Base-by-base conservation (phyloP, 2,797 vertebrate species). In the Limosa lapponica region DNA sequence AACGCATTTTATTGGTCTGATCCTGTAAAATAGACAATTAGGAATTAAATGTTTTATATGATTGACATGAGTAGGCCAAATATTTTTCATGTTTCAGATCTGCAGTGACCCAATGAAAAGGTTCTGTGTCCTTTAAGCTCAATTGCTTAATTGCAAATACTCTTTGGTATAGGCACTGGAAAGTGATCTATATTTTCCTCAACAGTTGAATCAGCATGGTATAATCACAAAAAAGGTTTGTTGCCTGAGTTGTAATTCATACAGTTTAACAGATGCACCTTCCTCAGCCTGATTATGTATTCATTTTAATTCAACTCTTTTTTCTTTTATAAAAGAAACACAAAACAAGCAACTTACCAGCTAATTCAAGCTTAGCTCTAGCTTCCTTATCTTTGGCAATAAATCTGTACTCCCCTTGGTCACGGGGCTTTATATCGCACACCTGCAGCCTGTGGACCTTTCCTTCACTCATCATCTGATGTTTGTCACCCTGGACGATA, bases 401-500 rank as follows among this genome's bases (percentile, higher is more conserved):
- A 95, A 99, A 98, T 97, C 99, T 98, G 97, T 99, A 99, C 97
- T 99, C 99, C 15, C 99, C 99, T 97, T 99, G 99, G 95, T 99
- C 99, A 73, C 99, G 98, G 24, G 99, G 99, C 90, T 98, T 98
- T 97, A 99, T 99, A 79, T 99, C 99, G 67, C 99, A 99, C 64
- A 99, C 98, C 96, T 99, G 99, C 72, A 99, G 98, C 61, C 99
- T 98, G 97, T 99, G 99, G 61, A 99, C 94, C 92, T 99, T 99
- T 72, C 99, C 99, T 97, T 99, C 99, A 66, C 99, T 99, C 99
- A 99, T 99, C 99, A 99, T 99, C 98, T 99, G 99, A 97, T 99
- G 99, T 95, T 99, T 99, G 97, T 99, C 99, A 97, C 99, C 99
- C 96, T 99, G 99, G 89, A 99, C 98, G 4, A 99, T 97, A 6